Evolutionary conservation across 2,113 vertebrate species (phyloP).

Genomic region (Dryoscopus gambensis): DNA sequence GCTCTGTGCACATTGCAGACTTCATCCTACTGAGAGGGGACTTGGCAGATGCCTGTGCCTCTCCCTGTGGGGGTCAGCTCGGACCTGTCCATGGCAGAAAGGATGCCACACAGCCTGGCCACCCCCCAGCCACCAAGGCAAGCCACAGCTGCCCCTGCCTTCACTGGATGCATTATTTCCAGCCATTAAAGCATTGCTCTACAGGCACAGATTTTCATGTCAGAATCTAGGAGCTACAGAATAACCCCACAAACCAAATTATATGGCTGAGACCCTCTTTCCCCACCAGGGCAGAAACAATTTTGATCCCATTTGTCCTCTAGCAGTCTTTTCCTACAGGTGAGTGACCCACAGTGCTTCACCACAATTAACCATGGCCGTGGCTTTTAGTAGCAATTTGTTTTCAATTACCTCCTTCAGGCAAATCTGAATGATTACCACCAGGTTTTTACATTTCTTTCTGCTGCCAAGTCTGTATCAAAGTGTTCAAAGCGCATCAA

Average conservation of each 20-base stretch:
- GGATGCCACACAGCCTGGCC: background rate
- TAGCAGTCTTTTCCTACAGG: background rate
- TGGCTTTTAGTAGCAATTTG: background rate
- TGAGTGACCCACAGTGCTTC: background rate
- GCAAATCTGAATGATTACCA: background rate
- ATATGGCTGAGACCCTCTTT: background rate
- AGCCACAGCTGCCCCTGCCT: background rate
- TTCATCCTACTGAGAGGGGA: background rate
- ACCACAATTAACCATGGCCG: background rate
- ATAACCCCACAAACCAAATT: background rate
- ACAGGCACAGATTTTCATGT: background rate
- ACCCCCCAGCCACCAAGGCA: background rate
- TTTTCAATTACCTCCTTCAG: background rate
- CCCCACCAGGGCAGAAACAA: background rate
- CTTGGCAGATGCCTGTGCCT: background rate
- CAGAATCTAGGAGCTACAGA: background rate
- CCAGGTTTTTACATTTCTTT: background rate
- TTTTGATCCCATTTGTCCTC: background rate
- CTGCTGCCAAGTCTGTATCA: background rate
- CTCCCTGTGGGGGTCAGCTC: background rate
- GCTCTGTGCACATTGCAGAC: background rate
- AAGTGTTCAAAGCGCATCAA: background rate
- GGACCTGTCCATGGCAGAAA: accelerated
- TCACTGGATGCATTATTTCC: background rate
- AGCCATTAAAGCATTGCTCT: background rate